phyloP scores from a whole-genome alignment of 2,113 vertebrate genomes.

The Chitala chitala region DNA sequence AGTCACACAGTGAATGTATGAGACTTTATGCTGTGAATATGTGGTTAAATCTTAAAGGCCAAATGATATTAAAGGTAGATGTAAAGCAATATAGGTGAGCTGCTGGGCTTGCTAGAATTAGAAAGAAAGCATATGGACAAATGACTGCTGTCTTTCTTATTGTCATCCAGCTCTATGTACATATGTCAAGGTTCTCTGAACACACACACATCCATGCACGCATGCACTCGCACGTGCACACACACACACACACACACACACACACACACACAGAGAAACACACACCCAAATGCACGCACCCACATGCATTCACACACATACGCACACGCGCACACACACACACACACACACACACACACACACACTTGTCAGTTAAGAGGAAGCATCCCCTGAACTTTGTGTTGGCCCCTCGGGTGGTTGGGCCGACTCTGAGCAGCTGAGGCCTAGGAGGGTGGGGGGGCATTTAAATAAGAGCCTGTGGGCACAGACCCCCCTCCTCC shows the following conservation, averaged over 20 bases:
- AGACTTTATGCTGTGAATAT: no score
- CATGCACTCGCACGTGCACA: not conserved
- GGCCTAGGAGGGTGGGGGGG: not conserved
- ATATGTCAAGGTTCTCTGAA: no score
- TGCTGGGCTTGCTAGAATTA: not conserved
- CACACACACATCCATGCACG: not conserved
- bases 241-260: constrained; percentile 21
- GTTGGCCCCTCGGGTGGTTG: not conserved
- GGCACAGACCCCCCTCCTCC: no score
- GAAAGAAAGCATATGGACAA: not conserved
- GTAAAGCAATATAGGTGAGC: no score
- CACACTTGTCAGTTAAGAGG: constrained; percentile 8
- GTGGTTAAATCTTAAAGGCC: no score
- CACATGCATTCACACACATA: not conserved
- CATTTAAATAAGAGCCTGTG: not conserved
- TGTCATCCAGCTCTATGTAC: no score
- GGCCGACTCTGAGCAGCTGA: not conserved
- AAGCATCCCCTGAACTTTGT: constrained; percentile 1
- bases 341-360: constrained; percentile 14
- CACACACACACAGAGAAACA: constrained; percentile 15
- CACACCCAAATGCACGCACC: not conserved
- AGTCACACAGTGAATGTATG: no score
- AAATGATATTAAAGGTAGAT: no score
- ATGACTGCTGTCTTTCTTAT: not conserved
- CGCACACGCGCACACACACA: constrained; percentile 15